A percentile compares a stretch with the other conserved stretches of the same genome.
These are phyloP conservation scores for Homarus gammarus DNA, from an alignment of 2,888 invertebrate species.

Conservation along the genomic window DNA sequence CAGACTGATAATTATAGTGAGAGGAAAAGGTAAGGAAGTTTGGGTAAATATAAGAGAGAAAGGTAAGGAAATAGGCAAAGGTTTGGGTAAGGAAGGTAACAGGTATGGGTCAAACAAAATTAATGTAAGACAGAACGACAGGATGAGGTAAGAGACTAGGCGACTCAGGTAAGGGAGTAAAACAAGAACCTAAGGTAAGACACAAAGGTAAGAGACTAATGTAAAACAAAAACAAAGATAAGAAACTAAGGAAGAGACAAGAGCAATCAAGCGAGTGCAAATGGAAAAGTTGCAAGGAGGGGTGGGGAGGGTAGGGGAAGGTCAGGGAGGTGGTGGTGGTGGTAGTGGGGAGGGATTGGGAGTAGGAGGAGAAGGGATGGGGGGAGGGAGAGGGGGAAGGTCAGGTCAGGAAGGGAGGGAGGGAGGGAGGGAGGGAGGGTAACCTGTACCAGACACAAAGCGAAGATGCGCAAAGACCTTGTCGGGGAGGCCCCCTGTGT, in stretches of 20 bases:
- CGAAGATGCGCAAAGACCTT: conserved; percentile 9
- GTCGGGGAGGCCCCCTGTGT: not conserved
- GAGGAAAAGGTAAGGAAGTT: no score
- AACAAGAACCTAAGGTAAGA: no score
- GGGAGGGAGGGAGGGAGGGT: not conserved
- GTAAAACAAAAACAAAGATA: no score
- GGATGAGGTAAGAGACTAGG: no score
- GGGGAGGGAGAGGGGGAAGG: not conserved
- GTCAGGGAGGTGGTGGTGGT: not conserved
- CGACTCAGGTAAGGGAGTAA: no score
- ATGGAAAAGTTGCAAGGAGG: not conserved
- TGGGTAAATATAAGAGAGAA: not conserved
- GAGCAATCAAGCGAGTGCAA: not conserved
- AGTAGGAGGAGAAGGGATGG: not conserved
- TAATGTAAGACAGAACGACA: no score
- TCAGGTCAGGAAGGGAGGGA: not conserved
- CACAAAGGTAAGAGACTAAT: no score
- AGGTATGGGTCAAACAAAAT: no score
- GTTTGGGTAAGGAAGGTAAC: no score
- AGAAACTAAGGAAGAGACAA: no score
- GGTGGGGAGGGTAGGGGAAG: not conserved
- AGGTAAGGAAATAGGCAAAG: not conserved
- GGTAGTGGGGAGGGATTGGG: not conserved
- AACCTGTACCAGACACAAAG: not conserved
- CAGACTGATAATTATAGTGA: no score